A percentile compares a stretch with the other conserved stretches of the same genome.
Evolutionary conservation across 2,797 vertebrate species (phyloP).

Genomic region (Aratinga solstitialis): DNA sequence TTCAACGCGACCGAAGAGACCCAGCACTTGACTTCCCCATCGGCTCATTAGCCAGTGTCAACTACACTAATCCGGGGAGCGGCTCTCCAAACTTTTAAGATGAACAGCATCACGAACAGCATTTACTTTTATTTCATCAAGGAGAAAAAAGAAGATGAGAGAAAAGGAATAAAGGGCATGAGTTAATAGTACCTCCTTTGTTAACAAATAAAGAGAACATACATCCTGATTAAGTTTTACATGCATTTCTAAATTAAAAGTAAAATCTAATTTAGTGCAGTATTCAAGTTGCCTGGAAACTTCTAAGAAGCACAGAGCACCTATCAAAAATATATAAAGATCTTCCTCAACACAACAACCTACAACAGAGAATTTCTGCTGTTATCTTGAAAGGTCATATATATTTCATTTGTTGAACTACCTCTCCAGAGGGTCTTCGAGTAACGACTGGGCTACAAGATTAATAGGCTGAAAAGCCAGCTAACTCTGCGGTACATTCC

Average conservation of each 20-base stretch:
- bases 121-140: background rate
- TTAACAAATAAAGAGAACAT: background rate
- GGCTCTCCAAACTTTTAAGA: background rate
- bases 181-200: background rate
- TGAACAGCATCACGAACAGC: background rate
- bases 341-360: background rate
- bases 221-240: background rate
- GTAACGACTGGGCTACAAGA: background rate
- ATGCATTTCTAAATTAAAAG: background rate
- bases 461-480: background rate
- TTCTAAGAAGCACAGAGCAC: background rate
- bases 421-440: background rate
- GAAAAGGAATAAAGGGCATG: background rate
- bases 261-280: background rate
- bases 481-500: background rate
- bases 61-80: background rate
- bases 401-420: background rate
- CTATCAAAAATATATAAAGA: background rate
- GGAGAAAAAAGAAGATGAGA: background rate
- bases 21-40: background rate
- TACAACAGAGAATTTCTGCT: background rate
- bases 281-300: slow-evolving; percentile 53
- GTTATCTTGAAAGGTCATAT: background rate
- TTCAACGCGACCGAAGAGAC: rapidly evolving
- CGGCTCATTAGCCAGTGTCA: background rate